phyloP scores from a whole-genome alignment of 2,113 vertebrate species.

The Gulo gulo region DNA sequence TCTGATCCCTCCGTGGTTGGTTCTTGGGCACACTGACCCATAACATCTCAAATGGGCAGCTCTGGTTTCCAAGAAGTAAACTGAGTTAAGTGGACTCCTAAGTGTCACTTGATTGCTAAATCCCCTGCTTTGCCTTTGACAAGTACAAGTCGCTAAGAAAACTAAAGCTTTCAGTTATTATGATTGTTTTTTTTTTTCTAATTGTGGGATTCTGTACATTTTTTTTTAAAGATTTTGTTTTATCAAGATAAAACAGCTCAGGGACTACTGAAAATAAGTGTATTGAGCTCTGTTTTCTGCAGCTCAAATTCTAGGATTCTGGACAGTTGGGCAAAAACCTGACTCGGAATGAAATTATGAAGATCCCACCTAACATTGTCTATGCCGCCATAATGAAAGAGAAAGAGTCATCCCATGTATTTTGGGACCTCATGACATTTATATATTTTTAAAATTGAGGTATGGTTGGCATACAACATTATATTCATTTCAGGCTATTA shows the following conservation, averaged over 20 bases:
- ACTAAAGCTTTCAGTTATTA: neutral
- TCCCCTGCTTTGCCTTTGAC: neutral
- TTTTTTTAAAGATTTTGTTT: neutral
- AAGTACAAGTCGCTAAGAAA: neutral
- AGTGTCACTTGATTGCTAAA: slow-evolving; percentile 30
- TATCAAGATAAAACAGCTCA: neutral
- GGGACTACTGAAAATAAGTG: neutral
- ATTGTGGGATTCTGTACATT: neutral
- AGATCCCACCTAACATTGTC: neutral
- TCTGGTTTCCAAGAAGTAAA: slow-evolving; percentile 20
- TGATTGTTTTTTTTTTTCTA: neutral
- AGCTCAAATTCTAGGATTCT: neutral
- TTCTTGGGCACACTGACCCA: neutral
- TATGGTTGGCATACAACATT: neutral
- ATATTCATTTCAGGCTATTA: neutral
- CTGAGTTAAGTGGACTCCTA: neutral
- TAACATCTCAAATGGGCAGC: slow-evolving; percentile 53
- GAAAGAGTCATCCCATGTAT: neutral
- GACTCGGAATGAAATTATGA: neutral
- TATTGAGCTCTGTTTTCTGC: neutral
- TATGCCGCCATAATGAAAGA: neutral
- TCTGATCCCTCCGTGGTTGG: slow-evolving; percentile 14
- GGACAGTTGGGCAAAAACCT: neutral
- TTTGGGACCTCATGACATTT: neutral
- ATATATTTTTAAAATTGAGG: neutral